Conservation (phyloP, 2,888 invertebrate species). For the Acleris emargana region DNA sequence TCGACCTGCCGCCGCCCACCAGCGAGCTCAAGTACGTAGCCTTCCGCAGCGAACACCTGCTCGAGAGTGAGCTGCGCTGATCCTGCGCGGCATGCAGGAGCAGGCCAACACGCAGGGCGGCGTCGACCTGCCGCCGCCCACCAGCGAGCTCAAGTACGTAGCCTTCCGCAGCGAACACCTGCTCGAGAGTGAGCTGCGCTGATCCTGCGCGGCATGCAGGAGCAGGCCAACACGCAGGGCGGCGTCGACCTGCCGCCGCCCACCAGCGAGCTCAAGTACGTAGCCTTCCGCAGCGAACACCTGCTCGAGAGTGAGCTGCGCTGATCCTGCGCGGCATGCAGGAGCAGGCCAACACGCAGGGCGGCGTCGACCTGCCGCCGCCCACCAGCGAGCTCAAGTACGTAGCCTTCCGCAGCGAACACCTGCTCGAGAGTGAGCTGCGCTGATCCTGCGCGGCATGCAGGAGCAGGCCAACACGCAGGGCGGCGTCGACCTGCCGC, state of each 20-base stretch:
- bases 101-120: conserved; percentile 87
- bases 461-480: conserved; percentile 87
- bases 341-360: conserved; percentile 86
- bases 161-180: no score
- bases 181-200: conserved; percentile 79
- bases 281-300: not conserved
- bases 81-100: conserved; percentile 90
- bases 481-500: conserved; percentile 85
- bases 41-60: no score
- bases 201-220: conserved; percentile 91
- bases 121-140: conserved; percentile 83
- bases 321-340: conserved; percentile 93
- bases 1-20: conserved; percentile 83
- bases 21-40: conserved; percentile 87
- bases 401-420: conserved; percentile 45
- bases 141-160: conserved; percentile 87
- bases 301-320: conserved; percentile 59
- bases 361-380: conserved; percentile 85
- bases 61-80: conserved; percentile 84
- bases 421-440: conserved; percentile 47
- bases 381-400: conserved; percentile 86
- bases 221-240: conserved; percentile 87
- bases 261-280: conserved; percentile 87
- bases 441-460: conserved; percentile 93
- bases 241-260: conserved; percentile 84